Conservation (phyloP, 1,140 invertebrate species). For the Lucilia sericata region DNA sequence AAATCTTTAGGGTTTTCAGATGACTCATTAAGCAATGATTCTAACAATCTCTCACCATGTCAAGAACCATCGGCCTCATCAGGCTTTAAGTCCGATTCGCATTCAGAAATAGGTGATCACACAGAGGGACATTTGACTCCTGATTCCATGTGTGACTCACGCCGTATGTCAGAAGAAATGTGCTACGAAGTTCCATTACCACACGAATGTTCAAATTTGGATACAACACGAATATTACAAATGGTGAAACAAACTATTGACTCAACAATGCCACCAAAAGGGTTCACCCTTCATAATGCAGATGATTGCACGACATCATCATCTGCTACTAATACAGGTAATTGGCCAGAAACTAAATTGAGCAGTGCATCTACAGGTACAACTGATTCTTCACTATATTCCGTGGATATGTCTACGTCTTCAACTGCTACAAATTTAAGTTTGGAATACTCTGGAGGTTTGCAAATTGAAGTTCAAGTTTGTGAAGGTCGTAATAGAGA, state of each 20-base stretch:
- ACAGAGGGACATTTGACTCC: conserved; percentile 65
- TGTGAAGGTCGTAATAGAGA: conserved; percentile 80
- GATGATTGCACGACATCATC: background rate
- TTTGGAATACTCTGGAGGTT: conserved; percentile 85
- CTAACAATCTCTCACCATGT: conserved; percentile 68
- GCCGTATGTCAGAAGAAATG: conserved; percentile 69
- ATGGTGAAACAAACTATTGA: conserved; percentile 86
- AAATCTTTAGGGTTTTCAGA: conserved; percentile 77
- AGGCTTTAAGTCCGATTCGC: conserved; percentile 66
- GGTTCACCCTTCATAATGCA: conserved; percentile 72
- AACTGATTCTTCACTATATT: conserved; percentile 19
- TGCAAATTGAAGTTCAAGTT: conserved; percentile 89
- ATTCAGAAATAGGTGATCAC: conserved; percentile 66
- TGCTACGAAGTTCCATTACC: conserved; percentile 81
- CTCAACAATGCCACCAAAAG: conserved; percentile 81
- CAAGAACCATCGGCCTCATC: conserved; percentile 67
- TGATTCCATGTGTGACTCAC: conserved; percentile 65
- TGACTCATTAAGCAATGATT: conserved; percentile 76
- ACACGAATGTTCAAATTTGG: conserved; percentile 81
- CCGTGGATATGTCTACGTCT: conserved; percentile 47
- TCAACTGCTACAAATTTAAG: conserved; percentile 71
- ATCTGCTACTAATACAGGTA: background rate
- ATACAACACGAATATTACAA: conserved; percentile 82
- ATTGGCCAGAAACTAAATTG: conserved; percentile 4
- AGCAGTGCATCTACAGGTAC: conserved; percentile 22